Percentiles rank a stretch among this genome's conserved stretches.
Conservation (phyloP, 2,797 vertebrate genomes). For the Syndactyla subalaris region DNA sequence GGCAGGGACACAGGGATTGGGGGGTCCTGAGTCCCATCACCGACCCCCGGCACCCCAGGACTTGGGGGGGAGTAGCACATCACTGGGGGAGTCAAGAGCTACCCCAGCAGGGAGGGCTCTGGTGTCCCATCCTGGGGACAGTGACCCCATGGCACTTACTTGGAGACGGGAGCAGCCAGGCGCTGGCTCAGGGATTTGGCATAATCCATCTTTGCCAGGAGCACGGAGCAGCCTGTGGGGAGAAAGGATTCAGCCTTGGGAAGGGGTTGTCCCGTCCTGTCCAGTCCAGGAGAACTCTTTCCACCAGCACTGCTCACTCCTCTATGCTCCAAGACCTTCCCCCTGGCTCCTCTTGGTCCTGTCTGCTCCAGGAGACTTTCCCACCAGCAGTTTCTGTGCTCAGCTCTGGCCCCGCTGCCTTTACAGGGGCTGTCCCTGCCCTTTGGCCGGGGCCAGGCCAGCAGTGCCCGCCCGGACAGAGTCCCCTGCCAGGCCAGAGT, state of each 20-base stretch:
- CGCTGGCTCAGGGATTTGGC: constrained; percentile 90
- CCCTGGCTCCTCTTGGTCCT: neutral
- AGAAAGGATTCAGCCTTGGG: neutral
- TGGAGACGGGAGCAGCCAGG: constrained; percentile 84
- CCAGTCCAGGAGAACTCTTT: too few relatives aligned
- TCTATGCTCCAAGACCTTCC: neutral
- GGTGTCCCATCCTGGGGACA: accelerated
- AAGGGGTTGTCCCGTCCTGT: neutral
- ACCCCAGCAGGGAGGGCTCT: neutral
- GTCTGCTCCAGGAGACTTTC: neutral
- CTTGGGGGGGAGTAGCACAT: neutral
- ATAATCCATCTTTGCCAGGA: constrained; percentile 83
- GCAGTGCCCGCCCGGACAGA: neutral
- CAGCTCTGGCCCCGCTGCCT: neutral
- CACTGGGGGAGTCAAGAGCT: accelerated
- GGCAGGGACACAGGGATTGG: accelerated
- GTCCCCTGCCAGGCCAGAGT: constrained; percentile 25
- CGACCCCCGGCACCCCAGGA: accelerated
- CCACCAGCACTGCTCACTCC: neutral
- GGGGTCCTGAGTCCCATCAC: neutral
- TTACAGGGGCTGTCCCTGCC: neutral
- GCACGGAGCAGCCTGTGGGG: neutral
- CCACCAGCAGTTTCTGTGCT: neutral
- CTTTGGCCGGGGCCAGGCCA: neutral
- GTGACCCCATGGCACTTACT: constrained; percentile 75